Conservation (phyloP, 2,797 vertebrate genomes). For the Liasis olivaceus region DNA sequence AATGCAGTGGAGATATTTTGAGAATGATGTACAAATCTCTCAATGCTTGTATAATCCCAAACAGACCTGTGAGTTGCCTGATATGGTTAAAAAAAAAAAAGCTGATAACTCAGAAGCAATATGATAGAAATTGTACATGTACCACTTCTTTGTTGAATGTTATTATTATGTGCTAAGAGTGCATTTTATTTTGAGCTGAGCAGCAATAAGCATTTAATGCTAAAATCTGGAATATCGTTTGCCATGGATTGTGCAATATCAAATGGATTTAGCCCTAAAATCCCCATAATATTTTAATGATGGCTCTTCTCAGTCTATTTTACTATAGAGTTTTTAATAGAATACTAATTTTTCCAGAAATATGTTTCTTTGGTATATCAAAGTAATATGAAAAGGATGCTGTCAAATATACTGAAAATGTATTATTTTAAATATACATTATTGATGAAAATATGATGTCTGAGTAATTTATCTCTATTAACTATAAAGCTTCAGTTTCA, state of each 20-base stretch:
- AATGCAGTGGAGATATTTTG: background rate
- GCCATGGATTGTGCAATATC: constrained; percentile 43
- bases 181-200: constrained; percentile 39
- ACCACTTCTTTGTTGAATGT: background rate
- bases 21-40: background rate
- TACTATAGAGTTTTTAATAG: constrained; percentile 45
- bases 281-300: constrained; percentile 42
- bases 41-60: background rate
- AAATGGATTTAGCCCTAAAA: constrained; percentile 32
- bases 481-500: constrained; percentile 13
- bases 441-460: constrained; percentile 14
- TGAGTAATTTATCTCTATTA: constrained; percentile 34
- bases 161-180: constrained; percentile 31
- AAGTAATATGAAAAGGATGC: constrained; percentile 48
- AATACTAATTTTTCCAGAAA: constrained; percentile 47
- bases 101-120: background rate
- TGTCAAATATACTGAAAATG: constrained; percentile 24
- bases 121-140: rapidly evolving
- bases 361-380: constrained; percentile 55
- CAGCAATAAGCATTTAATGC: constrained; percentile 39
- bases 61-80: background rate
- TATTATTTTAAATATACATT: constrained; percentile 23
- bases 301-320: constrained; percentile 46
- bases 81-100: background rate
- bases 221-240: constrained; percentile 49